Evolutionary conservation across 2,797 vertebrate species (phyloP).

Genomic region (Liasis olivaceus): DNA sequence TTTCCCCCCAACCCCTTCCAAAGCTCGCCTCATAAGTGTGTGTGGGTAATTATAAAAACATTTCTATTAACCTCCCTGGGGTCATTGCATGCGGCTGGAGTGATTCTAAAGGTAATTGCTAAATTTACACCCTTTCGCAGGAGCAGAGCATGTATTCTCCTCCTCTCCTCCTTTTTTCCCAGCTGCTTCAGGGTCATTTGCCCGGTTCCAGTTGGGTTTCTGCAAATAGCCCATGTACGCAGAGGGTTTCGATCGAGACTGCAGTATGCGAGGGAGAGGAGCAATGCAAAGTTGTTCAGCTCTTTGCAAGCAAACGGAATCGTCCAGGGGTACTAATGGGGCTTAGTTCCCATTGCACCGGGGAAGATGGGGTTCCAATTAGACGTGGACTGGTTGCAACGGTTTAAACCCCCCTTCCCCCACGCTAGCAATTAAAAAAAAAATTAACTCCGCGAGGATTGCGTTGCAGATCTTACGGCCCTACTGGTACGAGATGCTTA

Average conservation of each 20-base stretch:
- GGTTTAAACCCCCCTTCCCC: too few relatives aligned
- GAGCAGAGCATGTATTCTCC: background rate
- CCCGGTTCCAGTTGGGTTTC: background rate
- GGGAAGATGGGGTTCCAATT: background rate
- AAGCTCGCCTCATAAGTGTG: constrained; percentile 25
- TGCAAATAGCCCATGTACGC: too few relatives aligned
- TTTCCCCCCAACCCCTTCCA: constrained; percentile 47
- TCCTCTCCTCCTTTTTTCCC: background rate
- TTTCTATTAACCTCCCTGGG: constrained; percentile 16
- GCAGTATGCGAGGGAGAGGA: background rate
- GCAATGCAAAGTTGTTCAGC: background rate
- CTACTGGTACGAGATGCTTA: background rate
- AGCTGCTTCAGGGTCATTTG: background rate
- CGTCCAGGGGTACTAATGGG: background rate
- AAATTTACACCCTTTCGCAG: constrained; percentile 29
- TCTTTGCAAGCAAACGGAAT: background rate
- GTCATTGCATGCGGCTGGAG: constrained; percentile 28
- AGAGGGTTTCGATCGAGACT: background rate
- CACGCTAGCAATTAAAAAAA: background rate
- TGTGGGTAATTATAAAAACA: constrained; percentile 47
- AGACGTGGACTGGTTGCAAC: background rate
- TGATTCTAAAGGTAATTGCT: constrained; percentile 45
- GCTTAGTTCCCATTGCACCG: background rate
- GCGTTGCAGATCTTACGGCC: background rate
- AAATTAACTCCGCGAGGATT: background rate